phyloP scores from a whole-genome alignment of 2,888 invertebrate genomes.

The Trissonchulus sp. region DNA sequence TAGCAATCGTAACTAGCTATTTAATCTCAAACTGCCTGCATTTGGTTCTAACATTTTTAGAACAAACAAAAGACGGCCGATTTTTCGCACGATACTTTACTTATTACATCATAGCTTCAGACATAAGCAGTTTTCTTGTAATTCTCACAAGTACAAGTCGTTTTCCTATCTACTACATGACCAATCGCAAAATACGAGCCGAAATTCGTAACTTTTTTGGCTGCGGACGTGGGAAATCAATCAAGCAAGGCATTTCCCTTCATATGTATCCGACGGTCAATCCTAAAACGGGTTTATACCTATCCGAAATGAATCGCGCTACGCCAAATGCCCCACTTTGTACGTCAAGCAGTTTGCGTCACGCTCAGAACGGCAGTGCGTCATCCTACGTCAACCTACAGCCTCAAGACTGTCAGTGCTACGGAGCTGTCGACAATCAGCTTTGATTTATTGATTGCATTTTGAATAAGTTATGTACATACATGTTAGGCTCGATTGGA shows the following conservation, averaged over 20 bases:
- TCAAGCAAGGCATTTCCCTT: too few relatives aligned
- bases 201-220: slow-evolving; percentile 9
- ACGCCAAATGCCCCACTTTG: too few relatives aligned
- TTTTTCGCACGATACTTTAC: background rate
- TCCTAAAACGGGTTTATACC: background rate
- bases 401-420: too few relatives aligned
- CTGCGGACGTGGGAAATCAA: background rate
- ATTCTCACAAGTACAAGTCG: slow-evolving; percentile 29
- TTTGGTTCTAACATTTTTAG: slow-evolving; percentile 40
- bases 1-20: slow-evolving; percentile 40
- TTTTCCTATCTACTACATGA: slow-evolving; percentile 30
- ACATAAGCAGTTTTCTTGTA: slow-evolving; percentile 23
- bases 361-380: too few relatives aligned
- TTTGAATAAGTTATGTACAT: too few relatives aligned
- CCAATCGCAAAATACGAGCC: slow-evolving; percentile 18
- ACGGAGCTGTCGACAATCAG: too few relatives aligned
- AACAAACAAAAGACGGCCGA: slow-evolving; percentile 33
- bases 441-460: too few relatives aligned
- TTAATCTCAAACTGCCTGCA: slow-evolving; percentile 41
- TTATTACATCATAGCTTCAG: slow-evolving; percentile 28
- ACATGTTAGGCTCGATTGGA: too few relatives aligned
- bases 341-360: too few relatives aligned
- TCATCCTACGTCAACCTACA: too few relatives aligned
- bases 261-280: background rate
- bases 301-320: background rate